Evolutionary conservation across 2,888 invertebrate species (phyloP).

Genomic region (Acheta domesticus): DNA sequence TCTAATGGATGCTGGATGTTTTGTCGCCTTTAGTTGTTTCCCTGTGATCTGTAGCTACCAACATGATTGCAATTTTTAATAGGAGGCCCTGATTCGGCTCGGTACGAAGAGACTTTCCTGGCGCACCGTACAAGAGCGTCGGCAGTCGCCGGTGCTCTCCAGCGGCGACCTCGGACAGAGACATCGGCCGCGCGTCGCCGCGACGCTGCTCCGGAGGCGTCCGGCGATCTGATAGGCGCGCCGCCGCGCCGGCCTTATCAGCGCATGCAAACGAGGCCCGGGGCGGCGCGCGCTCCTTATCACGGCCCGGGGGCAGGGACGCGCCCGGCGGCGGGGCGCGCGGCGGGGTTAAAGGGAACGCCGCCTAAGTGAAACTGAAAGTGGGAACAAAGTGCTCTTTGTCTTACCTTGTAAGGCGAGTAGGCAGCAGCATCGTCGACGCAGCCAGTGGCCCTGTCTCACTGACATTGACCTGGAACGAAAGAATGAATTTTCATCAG

Average conservation of each 20-base stretch:
- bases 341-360: neutral
- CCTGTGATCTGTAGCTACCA: too few species aligned
- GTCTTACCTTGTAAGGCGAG: neutral
- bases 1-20: too few species aligned
- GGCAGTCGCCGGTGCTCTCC: too few species aligned
- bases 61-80: too few species aligned
- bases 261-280: neutral
- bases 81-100: too few species aligned
- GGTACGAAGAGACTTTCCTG: too few species aligned
- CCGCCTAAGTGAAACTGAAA: neutral
- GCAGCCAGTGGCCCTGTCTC: too few species aligned
- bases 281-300: neutral
- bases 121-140: too few species aligned
- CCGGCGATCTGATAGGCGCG: neutral
- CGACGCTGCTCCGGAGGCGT: neutral
- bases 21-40: too few species aligned
- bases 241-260: neutral
- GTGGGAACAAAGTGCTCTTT: constrained; percentile 18
- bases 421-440: too few species aligned
- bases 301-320: neutral
- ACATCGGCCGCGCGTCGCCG: neutral
- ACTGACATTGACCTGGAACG: too few species aligned
- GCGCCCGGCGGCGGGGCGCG: neutral
- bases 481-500: too few species aligned
- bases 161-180: neutral